Evolutionary conservation across 2,888 invertebrate genomes (phyloP).

Genomic region (Trachelus iudaicus): DNA sequence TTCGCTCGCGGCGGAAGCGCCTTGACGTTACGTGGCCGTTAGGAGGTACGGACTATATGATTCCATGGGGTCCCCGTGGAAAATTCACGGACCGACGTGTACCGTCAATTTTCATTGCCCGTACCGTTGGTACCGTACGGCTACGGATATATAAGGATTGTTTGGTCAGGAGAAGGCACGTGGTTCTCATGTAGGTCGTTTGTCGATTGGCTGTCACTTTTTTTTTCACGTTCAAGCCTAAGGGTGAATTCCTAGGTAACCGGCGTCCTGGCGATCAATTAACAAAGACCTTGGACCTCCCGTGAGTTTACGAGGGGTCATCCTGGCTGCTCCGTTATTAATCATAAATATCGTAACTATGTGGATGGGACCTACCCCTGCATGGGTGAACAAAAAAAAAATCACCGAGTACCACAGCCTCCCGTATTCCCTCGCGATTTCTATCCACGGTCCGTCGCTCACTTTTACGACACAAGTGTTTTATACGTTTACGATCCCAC

Average conservation of each 20-base stretch:
- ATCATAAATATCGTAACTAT: constrained; percentile 27
- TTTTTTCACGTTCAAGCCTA: neutral
- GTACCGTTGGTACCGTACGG: neutral
- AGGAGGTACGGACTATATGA: neutral
- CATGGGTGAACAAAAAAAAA: neutral
- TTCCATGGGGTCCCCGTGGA: neutral
- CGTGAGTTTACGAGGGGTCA: constrained; percentile 41
- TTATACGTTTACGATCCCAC: constrained; percentile 38
- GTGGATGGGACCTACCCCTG: neutral
- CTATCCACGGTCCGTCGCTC: constrained; percentile 23
- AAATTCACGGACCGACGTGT: neutral
- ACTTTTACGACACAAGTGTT: constrained; percentile 33
- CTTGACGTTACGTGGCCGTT: neutral
- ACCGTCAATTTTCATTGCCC: neutral
- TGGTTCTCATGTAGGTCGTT: neutral
- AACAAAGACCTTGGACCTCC: constrained; percentile 37
- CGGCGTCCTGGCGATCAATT: constrained; percentile 33
- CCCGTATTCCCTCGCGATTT: neutral
- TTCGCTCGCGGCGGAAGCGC: neutral
- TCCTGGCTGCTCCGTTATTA: constrained; percentile 39
- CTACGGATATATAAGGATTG: neutral
- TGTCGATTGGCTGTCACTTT: neutral
- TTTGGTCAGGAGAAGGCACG: neutral
- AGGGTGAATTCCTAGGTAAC: neutral
- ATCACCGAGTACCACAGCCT: neutral